Conservation (phyloP, 2,113 vertebrate species). For the Orientallactaga bullata region DNA sequence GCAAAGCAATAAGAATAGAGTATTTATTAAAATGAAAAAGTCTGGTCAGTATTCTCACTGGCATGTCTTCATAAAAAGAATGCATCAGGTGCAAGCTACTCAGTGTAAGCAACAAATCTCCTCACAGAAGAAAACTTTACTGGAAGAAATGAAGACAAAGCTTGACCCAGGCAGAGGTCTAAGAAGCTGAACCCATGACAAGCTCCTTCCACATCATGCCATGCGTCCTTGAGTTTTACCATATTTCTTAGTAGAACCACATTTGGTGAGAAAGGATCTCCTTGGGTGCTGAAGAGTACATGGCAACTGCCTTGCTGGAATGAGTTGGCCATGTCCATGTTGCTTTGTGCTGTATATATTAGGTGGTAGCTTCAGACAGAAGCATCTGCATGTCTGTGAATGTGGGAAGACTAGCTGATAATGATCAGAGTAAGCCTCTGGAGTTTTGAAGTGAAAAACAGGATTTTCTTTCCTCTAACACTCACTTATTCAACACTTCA, state of each 20-base stretch:
- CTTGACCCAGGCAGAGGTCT: background rate
- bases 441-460: background rate
- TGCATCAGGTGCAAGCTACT: background rate
- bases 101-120: too few relatives aligned
- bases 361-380: background rate
- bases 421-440: background rate
- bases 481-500: background rate
- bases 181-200: background rate
- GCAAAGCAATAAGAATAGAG: background rate
- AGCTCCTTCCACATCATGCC: background rate
- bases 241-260: background rate
- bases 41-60: background rate
- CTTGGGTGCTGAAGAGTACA: background rate
- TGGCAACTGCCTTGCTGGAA: background rate
- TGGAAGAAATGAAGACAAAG: background rate
- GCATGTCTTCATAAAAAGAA: background rate
- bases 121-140: background rate
- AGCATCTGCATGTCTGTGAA: background rate
- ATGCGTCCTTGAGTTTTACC: background rate
- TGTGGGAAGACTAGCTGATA: background rate
- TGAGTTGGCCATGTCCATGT: background rate
- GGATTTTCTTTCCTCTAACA: background rate
- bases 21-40: constrained; percentile 38
- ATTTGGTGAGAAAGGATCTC: background rate
- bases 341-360: background rate